Base-by-base conservation (phyloP, 2,797 vertebrate species). In the Sitta carolinensis region DNA sequence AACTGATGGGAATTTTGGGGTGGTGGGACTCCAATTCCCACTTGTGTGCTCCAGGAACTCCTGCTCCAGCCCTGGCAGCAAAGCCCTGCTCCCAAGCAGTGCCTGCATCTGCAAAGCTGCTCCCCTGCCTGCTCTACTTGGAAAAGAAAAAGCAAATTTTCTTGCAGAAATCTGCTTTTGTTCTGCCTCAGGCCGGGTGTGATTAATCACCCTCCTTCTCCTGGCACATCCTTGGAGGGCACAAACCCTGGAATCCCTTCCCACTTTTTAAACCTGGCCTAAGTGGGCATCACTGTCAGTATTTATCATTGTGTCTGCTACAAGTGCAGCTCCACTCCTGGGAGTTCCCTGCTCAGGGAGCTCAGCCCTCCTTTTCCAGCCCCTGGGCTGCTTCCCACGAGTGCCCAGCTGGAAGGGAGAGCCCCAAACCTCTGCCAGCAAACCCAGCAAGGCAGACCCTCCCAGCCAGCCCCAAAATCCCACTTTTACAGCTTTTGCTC, bases 331-430 rank as follows among this genome's bases (percentile, higher is more conserved):
- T 47, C 70, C 30, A 38, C 42, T 40, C 7, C 32, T 16, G 55
- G 32, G 62, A 57, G 50, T 5, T 16, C 1, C 15, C 38, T 40
- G 55, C 68, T 73, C 27, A 0, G 0, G 30, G 57, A 73, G 52
- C 55, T 76, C 86, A 77, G 52, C 18, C 36, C 40, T 73, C 40
- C 0, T 5, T 62, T 66, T 13, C 69, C 36, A 1, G 27, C 8
- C 25, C 48, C 4, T 2, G 50, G 19, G 7, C 21, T 62, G 66
- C 59, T 64, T 47, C 85, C 5, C 5, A 66, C 36, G 12, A 54
- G 23, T 0, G 38, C 85, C 66, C 85, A 27, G 70, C 72, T 85
- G 57, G 54, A 54, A 36, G 16, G 5, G 43, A 32, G 0, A 26
- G 5, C 87, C 40, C 66, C 0, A 4, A 26, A 43, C 1, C 26